phyloP scores from a whole-genome alignment of 2,888 invertebrate species.

The Megamerina dolium region DNA sequence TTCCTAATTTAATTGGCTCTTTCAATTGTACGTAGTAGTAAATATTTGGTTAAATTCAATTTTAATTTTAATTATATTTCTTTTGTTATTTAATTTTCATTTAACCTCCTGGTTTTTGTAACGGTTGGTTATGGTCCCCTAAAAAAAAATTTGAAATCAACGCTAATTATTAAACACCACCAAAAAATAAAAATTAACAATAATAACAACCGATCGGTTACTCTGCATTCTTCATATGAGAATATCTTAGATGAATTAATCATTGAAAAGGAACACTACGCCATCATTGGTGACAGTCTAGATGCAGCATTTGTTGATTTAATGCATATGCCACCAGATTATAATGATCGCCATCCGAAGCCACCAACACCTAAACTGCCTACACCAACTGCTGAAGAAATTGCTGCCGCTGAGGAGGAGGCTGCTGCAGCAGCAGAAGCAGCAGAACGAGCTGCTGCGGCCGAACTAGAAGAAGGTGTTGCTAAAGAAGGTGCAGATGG shows the following conservation, averaged over 20 bases:
- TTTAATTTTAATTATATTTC: too few species aligned
- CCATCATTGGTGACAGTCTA: constrained; percentile 87
- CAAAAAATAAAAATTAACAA: too few species aligned
- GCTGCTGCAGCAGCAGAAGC: constrained; percentile 23
- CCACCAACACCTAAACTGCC: constrained; percentile 45
- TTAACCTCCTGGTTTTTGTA: too few species aligned
- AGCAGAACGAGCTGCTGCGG: constrained; percentile 22
- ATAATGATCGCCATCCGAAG: constrained; percentile 48
- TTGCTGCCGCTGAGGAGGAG: constrained; percentile 38
- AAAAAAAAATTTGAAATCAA: too few species aligned
- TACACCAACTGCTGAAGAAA: constrained; percentile 44
- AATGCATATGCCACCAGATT: constrained; percentile 55
- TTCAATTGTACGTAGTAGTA: too few species aligned
- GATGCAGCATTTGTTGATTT: constrained; percentile 88
- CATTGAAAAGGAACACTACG: constrained; percentile 84
- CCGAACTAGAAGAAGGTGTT: constrained; percentile 27
- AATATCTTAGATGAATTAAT: constrained; percentile 88
- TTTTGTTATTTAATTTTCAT: too few species aligned
- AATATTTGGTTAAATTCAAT: too few species aligned
- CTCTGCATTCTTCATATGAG: too few species aligned
- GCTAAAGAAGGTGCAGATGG: constrained; percentile 26
- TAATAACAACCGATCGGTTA: too few species aligned
- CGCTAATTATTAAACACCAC: too few species aligned
- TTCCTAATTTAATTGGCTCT: too few species aligned
- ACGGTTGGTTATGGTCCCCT: too few species aligned